phyloP scores from a whole-genome alignment of 2,888 invertebrate species.

The Ophion costatus region DNA sequence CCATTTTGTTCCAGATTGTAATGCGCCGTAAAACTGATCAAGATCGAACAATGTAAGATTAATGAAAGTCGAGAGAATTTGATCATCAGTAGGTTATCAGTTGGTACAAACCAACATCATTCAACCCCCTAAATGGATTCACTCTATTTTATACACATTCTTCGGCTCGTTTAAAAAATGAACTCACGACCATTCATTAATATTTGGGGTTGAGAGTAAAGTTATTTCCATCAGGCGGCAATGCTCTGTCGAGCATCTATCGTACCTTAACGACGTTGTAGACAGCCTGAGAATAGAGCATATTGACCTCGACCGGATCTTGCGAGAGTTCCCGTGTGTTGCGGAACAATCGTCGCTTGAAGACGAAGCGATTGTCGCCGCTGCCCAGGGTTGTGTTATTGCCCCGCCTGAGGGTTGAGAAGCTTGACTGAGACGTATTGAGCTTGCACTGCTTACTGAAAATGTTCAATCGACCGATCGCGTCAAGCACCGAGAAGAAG shows the following conservation, averaged over 20 bases:
- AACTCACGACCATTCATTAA: too few species aligned
- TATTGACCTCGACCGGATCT: slow-evolving; percentile 97
- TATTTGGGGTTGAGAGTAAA: too few species aligned
- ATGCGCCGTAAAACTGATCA: too few species aligned
- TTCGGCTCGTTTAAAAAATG: too few species aligned
- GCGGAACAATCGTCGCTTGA: slow-evolving; percentile 95
- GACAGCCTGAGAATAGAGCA: slow-evolving; percentile 97
- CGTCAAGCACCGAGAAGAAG: slow-evolving; percentile 39
- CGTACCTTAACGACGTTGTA: slow-evolving; percentile 96
- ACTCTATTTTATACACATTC: too few species aligned
- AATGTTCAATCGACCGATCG: slow-evolving; percentile 55
- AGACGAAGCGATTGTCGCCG: slow-evolving; percentile 96
- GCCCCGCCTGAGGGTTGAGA: slow-evolving; percentile 85
- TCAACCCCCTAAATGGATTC: too few species aligned
- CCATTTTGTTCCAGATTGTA: too few species aligned
- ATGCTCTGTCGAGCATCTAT: neutral
- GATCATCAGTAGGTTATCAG: too few species aligned
- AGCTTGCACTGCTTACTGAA: slow-evolving; percentile 86
- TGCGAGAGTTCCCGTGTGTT: slow-evolving; percentile 95
- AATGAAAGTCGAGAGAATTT: too few species aligned
- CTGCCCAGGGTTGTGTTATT: slow-evolving; percentile 89
- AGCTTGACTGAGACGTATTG: slow-evolving; percentile 84
- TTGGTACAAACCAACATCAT: too few species aligned
- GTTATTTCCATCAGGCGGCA: neutral
- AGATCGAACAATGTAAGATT: too few species aligned